These are phyloP conservation scores for Toxotes chatareus DNA, from an alignment of 2,113 vertebrate species.

Conservation along the genomic window DNA sequence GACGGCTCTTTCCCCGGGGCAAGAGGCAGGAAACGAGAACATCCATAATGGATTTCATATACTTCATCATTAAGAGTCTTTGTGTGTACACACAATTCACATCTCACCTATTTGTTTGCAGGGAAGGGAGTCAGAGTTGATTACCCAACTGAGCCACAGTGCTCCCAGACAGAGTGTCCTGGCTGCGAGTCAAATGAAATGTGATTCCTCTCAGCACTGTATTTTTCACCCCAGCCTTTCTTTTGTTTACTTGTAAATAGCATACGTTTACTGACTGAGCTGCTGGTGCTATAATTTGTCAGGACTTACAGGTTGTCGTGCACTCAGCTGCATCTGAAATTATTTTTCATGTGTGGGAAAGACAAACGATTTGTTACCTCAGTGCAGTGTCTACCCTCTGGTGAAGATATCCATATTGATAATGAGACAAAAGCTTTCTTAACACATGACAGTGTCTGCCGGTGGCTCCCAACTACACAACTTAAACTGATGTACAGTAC, in stretches of 20 bases:
- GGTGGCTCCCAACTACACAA: background rate
- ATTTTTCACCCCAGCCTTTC: slow-evolving; percentile 42
- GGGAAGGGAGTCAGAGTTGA: slow-evolving; percentile 61
- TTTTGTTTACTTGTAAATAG: slow-evolving; percentile 68
- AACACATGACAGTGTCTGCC: slow-evolving; percentile 2
- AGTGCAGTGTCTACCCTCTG: slow-evolving; percentile 36
- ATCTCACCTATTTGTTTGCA: slow-evolving; percentile 66
- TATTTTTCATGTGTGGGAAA: slow-evolving; percentile 43
- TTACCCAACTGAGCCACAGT: slow-evolving; percentile 36
- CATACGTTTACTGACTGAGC: slow-evolving; percentile 48
- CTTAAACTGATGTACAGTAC: background rate
- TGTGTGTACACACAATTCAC: slow-evolving; percentile 62
- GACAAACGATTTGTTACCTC: slow-evolving; percentile 69
- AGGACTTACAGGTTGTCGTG: slow-evolving; percentile 48
- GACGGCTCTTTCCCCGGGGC: slow-evolving; percentile 65
- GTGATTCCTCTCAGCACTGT: slow-evolving; percentile 41
- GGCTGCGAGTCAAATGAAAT: slow-evolving; percentile 62
- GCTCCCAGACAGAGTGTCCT: slow-evolving; percentile 41
- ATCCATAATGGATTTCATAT: slow-evolving; percentile 71
- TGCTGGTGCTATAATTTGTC: slow-evolving; percentile 56
- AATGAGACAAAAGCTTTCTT: slow-evolving; percentile 54
- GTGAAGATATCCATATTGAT: slow-evolving; percentile 63
- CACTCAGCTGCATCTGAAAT: slow-evolving; percentile 42
- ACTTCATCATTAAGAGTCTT: slow-evolving; percentile 64
- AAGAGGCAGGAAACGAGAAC: slow-evolving; percentile 58